A percentile compares a stretch with the other conserved stretches of the same genome.
Conservation (phyloP, 2,797 vertebrate genomes). For the Cryptoblepharus egeriae region DNA sequence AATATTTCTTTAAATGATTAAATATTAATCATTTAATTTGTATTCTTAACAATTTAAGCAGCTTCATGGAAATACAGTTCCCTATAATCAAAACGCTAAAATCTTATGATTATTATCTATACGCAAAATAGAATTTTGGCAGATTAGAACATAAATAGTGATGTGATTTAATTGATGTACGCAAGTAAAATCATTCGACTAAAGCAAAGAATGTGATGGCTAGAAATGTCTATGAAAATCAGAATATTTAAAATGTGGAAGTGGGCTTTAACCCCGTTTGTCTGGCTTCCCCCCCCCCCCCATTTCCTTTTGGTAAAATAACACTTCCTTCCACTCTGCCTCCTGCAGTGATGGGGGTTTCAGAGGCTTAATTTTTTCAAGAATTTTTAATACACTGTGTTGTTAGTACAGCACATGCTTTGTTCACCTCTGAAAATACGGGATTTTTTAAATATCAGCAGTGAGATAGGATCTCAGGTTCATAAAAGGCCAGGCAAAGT, state of each 20-base stretch:
- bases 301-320: background rate
- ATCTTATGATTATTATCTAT: background rate
- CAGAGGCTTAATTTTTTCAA: background rate
- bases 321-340: background rate
- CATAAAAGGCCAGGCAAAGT: background rate
- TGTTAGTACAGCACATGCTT: slow-evolving; percentile 16
- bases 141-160: background rate
- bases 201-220: background rate
- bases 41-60: slow-evolving; percentile 1
- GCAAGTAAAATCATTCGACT: background rate
- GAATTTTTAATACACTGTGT: background rate
- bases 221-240: slow-evolving; percentile 12
- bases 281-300: background rate
- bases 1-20: background rate
- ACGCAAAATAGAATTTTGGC: background rate
- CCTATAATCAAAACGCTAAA: background rate
- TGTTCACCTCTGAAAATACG: background rate
- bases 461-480: background rate
- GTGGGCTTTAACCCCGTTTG: background rate
- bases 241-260: slow-evolving; percentile 12
- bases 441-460: fast-evolving
- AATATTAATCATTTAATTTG: too few species aligned
- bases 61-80: slow-evolving; percentile 7
- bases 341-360: slow-evolving; percentile 8
- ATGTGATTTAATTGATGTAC: background rate